These are phyloP conservation scores for Plecotus auritus DNA, from an alignment of 2,113 vertebrate species.

Conservation along the genomic window DNA sequence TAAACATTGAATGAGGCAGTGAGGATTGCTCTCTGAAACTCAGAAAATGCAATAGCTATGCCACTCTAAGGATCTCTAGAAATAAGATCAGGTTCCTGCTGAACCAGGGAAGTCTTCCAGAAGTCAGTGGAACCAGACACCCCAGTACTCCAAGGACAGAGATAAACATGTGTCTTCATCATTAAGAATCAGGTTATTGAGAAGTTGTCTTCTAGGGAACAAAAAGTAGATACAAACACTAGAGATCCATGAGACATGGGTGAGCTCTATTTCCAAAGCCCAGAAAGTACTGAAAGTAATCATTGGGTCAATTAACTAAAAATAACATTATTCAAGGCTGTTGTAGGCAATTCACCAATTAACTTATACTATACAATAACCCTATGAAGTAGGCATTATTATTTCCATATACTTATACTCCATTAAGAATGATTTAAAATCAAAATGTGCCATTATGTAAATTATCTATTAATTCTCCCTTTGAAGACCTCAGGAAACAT, in stretches of 20 bases:
- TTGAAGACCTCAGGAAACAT: conserved; percentile 53
- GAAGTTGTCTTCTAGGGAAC: background rate
- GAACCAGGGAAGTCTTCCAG: background rate
- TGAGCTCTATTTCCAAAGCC: background rate
- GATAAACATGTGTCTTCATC: background rate
- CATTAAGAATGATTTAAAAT: background rate
- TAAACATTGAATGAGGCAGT: background rate
- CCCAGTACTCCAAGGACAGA: background rate
- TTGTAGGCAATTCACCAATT: background rate
- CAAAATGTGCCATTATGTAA: background rate
- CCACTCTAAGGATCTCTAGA: background rate
- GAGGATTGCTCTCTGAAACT: background rate
- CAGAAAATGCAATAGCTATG: background rate
- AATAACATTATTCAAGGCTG: background rate
- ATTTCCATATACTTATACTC: background rate
- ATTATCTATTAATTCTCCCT: background rate
- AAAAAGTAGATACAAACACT: background rate
- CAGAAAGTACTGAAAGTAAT: background rate
- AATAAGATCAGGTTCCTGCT: background rate
- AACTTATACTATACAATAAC: background rate
- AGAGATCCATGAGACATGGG: background rate
- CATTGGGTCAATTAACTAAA: background rate
- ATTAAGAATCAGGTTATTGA: background rate
- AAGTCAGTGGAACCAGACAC: background rate
- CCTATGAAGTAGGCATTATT: background rate